Evolutionary conservation across 2,888 invertebrate genomes (phyloP), one percentile per base, ranked within the genome.

Genomic region (Augochlorella aurata): DNA sequence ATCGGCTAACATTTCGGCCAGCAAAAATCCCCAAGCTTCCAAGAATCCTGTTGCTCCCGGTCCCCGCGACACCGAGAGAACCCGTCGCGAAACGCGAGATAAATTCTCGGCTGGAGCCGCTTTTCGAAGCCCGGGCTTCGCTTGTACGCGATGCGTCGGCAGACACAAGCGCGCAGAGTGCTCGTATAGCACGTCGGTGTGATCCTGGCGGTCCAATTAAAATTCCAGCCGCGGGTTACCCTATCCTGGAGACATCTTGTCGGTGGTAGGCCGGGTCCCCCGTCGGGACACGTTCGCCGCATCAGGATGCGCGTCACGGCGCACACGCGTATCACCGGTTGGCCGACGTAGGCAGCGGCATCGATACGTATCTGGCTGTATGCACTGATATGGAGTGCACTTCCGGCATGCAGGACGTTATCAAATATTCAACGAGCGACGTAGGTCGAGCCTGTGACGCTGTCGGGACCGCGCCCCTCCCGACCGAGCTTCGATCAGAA

Each of bases 381-480:
- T 81, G 75, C 79, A 79, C 73, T 76, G 87, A 87, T 85, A 88
- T 81, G 74, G 72, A 87, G 85, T 83, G 79, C 85, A 88, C 85
- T 88, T 88, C 88, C 77, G 82, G 88, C 71, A 77, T 85, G 81
- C 84, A 85, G 79, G 79, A 90, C 84, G 87, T 78, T 86, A 89
- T 89, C 88, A 89, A 89, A 89, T 86, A 87, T 86, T 85, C 85
- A 85, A 82, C 85, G 74, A 85, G 52, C 78, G 67, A 68, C 70
- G 67, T 74, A 73, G 83, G 74, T 73, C 66, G 77, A 68, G 49
- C 52, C 78, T 77, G 66, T 72, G 77, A 75, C 77, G 83, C 44
- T 74, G 72, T 63, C 74, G 72, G 66, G 21, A 12, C 24, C 58
- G 21, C 58, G 21, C 14, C 58, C 24, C 21, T 14, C 1, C 7